Evolutionary conservation across 1,140 invertebrate species (phyloP).

Genomic region (Pomacea maculata): DNA sequence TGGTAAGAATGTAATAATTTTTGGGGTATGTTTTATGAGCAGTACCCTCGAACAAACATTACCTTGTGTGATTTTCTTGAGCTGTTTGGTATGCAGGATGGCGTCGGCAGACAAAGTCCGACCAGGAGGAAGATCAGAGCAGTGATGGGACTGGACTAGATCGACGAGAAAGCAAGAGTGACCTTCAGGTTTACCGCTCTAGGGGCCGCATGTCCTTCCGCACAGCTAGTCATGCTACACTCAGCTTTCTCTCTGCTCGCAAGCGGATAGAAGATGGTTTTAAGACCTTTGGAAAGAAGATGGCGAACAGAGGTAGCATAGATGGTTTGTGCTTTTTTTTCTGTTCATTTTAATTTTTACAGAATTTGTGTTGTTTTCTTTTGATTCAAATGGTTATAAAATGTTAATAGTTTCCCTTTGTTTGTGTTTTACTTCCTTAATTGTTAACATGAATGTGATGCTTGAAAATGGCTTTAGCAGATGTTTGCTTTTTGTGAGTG

Average conservation of each 20-base stretch:
- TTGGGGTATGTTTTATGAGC: no score
- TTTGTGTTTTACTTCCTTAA: background rate
- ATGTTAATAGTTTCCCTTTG: background rate
- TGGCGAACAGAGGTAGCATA: conserved; percentile 38
- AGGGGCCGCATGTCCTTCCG: conserved; percentile 62
- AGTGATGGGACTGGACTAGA: conserved; percentile 48
- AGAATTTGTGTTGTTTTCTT: background rate
- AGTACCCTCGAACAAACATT: no score
- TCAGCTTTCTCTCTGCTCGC: conserved; percentile 62
- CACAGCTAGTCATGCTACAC: conserved; percentile 62
- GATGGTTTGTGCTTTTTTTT: conserved; percentile 35
- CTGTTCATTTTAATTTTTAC: background rate
- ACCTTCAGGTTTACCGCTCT: conserved; percentile 43
- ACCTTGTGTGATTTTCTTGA: no score
- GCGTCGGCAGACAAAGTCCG: conserved; percentile 56
- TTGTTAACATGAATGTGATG: no score
- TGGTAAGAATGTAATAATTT: no score
- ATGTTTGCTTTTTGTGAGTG: no score
- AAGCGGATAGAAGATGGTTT: conserved; percentile 61
- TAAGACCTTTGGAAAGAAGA: conserved; percentile 52
- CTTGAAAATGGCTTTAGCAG: no score
- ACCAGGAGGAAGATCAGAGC: conserved; percentile 60
- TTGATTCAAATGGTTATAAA: background rate
- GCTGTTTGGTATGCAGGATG: conserved; percentile 43
- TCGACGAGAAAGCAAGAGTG: conserved; percentile 53